Evolutionary conservation across 2,797 vertebrate genomes (phyloP).

Genomic region (Sebastes jordani): DNA sequence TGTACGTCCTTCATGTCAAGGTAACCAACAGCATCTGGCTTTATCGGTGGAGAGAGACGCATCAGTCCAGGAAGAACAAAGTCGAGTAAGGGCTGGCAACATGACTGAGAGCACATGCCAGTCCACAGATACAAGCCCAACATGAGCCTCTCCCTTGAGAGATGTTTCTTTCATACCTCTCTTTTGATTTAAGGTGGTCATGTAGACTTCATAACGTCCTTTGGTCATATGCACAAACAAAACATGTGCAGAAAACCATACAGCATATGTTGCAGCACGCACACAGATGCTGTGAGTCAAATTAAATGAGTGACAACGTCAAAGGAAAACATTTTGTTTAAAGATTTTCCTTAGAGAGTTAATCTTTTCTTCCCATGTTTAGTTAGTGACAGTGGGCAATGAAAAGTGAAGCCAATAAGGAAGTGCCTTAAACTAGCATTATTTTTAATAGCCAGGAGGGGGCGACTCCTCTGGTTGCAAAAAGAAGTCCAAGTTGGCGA

Average conservation of each 20-base stretch:
- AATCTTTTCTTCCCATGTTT: not conserved
- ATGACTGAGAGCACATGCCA: not conserved
- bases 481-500: not conserved
- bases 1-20: conserved; percentile 69
- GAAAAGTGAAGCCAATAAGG: not conserved
- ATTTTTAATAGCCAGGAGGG: not conserved
- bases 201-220: not conserved
- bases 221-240: not conserved
- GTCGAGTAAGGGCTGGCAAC: conserved; percentile 10
- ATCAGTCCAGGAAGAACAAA: conserved; percentile 12
- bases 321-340: not conserved
- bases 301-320: not conserved
- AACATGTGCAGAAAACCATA: not conserved
- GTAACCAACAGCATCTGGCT: conserved; percentile 59
- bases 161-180: not conserved
- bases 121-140: conserved; percentile 6
- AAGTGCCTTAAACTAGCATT: not conserved
- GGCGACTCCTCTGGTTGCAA: not conserved
- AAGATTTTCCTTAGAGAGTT: not conserved
- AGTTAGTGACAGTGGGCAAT: not conserved
- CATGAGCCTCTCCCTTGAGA: not conserved
- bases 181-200: not conserved
- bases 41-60: conserved; percentile 49
- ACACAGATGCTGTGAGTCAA: not conserved
- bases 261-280: not conserved